Evolutionary conservation across 64 coral and sea anemone genomes (phyloP), one percentile per base, ranked within the genome.

Genomic region (Acropora yongei): DNA sequence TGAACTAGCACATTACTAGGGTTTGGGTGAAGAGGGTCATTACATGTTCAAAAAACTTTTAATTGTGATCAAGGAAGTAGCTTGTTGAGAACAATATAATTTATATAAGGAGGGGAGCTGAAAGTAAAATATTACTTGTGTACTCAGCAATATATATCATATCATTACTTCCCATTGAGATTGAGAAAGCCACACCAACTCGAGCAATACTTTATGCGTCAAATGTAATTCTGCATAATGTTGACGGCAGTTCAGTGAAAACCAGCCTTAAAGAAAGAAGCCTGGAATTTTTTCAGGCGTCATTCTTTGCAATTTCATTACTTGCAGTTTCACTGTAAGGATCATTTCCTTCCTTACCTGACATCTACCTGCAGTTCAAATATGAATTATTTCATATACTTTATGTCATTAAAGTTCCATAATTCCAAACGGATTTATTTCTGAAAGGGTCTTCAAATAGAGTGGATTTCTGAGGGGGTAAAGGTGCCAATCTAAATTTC

Each of bases 1-100:
- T 69, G 6, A 69, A 69, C 67, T 69, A 69, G 67, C 67, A 69
- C 17, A 69, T 69, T 19, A 69, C 67, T 69, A n/a, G 61, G 67
- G 67, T 69, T 69, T 18, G 67, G 17, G 67, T 69, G 67, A 69
- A 69, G 67, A 69, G 67, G 16, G 16, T 19, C 67, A 16, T 69
- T 69, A 69, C 67, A 69, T 69, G 67, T 69, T 69, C 67, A 69
- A 69, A 69, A 69, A 13, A 6, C 3, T 69, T 69, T 69, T 69
- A 1, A 69, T 69, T 69, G 30, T 69, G 67, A 69, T 69, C 17
- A 69, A 20, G 67, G 67, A 69, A 69, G 30, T 16, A 30, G 67
- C 67, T 69, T 69, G 2, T 69, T 69, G 19, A 69, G 67, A 69
- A 69, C 67, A 69, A 69, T 53, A 53, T 61, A 11, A 61, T 69